Base-by-base conservation (phyloP, 2,113 vertebrate species). In the Clinocottus analis region DNA sequence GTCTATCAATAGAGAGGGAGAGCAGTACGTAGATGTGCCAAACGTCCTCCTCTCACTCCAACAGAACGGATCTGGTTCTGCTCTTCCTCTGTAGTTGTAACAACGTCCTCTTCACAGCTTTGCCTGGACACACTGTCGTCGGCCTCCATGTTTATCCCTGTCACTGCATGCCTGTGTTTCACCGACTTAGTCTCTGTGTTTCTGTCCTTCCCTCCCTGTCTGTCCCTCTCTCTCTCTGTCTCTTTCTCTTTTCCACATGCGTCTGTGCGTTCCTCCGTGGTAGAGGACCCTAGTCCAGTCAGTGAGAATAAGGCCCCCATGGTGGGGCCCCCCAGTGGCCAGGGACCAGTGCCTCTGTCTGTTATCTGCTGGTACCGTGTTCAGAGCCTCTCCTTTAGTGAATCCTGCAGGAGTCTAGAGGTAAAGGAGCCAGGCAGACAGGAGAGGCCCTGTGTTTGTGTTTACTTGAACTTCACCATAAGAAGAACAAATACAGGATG, bases 341-440 rank as follows among this genome's bases (percentile, higher is more conserved):
- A 94, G 94, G 94, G 93, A 93, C 92, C 96, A 73, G 92, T 96
- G 93, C 94, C 96, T 93, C 93, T 95, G 89, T 94, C 94, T 91
- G 93, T 93, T 93, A 92, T 96, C 94, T 95, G 94, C 95, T 96
- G 96, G 95, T 95, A 95, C 93, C 93, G 94, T 92, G 92, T 94
- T 93, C 95, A 96, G 92, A 96, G 94, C 93, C 93, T 96, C 90
- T 95, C 95, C 93, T 95, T 96, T 96, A 94, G 95, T 95, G 96
- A 96, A 94, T 94, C 94, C 95, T 94, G 95, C 94, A 94, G 93
- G 85, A 95, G 94, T 89, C 89, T 96, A 84, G 96, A 97, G 96
- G 95, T 97, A 97, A 97, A 93, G 85, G 79, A 93, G 87, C 88
- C 87, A 91, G 90, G 89, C 84, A 84, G 84, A 83, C 70, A 84